Conservation (phyloP, 2,797 vertebrate genomes). For the Ptychadena robeensis region DNA sequence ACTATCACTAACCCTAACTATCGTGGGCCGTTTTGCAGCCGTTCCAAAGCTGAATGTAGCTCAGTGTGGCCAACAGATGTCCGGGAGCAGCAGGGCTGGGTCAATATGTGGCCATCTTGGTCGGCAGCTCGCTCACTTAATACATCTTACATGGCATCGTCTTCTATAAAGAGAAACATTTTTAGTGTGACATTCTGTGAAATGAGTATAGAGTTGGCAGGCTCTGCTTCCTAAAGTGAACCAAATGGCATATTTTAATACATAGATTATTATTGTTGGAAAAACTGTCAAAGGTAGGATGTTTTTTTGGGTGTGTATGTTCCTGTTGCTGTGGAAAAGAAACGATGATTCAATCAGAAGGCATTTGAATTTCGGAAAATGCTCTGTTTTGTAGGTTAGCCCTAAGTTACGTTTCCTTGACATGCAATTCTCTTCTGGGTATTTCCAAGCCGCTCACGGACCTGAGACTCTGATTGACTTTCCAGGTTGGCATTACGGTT, state of each 20-base stretch:
- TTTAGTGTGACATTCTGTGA: too few relatives aligned
- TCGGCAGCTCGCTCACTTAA: too few relatives aligned
- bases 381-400: slow-evolving; percentile 40
- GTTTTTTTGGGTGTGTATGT: slow-evolving; percentile 1
- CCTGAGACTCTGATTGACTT: slow-evolving; percentile 12
- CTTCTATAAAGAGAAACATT: too few relatives aligned
- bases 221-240: too few relatives aligned
- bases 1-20: too few relatives aligned
- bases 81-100: too few relatives aligned
- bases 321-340: slow-evolving; percentile 27
- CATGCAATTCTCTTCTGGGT: slow-evolving; percentile 29
- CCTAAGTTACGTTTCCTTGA: background rate
- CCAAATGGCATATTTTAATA: background rate
- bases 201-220: too few relatives aligned
- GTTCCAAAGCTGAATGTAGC: too few relatives aligned
- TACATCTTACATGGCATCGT: too few relatives aligned
- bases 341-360: slow-evolving; percentile 11
- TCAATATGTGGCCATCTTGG: too few relatives aligned
- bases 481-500: slow-evolving; percentile 19
- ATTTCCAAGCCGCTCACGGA: slow-evolving; percentile 11
- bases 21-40: too few relatives aligned
- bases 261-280: slow-evolving; percentile 41
- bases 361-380: slow-evolving; percentile 2
- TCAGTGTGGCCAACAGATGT: too few relatives aligned
- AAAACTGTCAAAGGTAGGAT: background rate